These are phyloP conservation scores for Pomatorhinus ruficollis DNA, from an alignment of 2,113 vertebrate genomes.

Conservation along the genomic window DNA sequence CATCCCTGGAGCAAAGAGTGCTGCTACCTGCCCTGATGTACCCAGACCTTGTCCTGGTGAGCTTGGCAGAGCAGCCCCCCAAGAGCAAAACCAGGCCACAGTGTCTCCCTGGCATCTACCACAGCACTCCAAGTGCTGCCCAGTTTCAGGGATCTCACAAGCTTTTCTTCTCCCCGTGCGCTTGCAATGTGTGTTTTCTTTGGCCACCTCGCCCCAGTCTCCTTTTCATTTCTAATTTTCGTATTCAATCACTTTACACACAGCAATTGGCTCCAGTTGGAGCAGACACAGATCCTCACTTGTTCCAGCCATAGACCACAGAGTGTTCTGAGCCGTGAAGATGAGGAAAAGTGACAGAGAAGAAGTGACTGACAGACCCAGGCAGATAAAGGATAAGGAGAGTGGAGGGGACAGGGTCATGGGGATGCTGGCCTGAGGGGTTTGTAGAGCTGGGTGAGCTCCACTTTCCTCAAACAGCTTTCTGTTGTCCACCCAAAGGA, in stretches of 20 bases:
- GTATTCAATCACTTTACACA: constrained; percentile 30
- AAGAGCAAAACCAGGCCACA: background rate
- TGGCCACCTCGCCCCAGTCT: constrained; percentile 1
- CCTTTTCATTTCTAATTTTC: constrained; percentile 62
- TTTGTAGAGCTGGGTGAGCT: background rate
- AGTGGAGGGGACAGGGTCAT: background rate
- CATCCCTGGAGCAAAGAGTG: background rate
- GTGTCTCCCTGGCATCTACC: background rate
- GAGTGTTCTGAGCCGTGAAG: background rate
- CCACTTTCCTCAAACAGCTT: background rate
- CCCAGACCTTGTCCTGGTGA: background rate
- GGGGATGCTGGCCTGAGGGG: accelerated
- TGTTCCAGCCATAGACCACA: background rate
- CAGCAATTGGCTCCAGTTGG: background rate
- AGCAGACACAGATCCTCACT: constrained; percentile 55
- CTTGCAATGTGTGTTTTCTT: constrained; percentile 62
- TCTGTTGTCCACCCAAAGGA: background rate
- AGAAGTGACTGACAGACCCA: background rate
- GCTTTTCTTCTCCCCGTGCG: background rate
- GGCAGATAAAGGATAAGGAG: accelerated
- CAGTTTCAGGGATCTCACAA: constrained; percentile 56
- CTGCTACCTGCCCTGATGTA: background rate
- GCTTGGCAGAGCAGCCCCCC: background rate
- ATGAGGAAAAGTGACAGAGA: background rate
- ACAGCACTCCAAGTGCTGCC: background rate